Conservation (phyloP, 1,140 invertebrate genomes). For the Hirudo medicinalis region DNA sequence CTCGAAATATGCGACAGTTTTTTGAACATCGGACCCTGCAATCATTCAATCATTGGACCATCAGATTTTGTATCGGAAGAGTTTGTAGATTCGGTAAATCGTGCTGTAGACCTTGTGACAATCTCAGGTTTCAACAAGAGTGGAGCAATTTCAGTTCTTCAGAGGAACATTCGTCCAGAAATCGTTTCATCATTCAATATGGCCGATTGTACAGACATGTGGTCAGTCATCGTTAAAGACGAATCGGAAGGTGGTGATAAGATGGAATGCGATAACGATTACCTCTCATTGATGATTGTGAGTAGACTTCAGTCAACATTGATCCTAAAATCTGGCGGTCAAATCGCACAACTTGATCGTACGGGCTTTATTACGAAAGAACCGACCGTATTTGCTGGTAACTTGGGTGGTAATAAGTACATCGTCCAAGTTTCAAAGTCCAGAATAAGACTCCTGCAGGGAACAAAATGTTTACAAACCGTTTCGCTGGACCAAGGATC, state of each 20-base stretch:
- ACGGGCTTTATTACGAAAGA: constrained; percentile 80
- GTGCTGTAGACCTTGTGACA: constrained; percentile 80
- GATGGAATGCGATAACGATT: background rate
- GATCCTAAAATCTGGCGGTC: constrained; percentile 82
- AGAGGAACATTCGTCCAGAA: constrained; percentile 49
- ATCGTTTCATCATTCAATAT: constrained; percentile 85
- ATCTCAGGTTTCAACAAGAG: constrained; percentile 91
- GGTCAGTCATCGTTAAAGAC: constrained; percentile 64
- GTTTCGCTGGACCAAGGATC: constrained; percentile 73
- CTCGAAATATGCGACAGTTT: constrained; percentile 87
- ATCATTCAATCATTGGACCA: constrained; percentile 61
- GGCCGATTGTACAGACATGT: constrained; percentile 79
- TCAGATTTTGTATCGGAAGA: constrained; percentile 73
- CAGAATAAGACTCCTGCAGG: constrained; percentile 63
- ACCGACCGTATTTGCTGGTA: constrained; percentile 81
- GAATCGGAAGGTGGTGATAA: constrained; percentile 26
- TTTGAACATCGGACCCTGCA: constrained; percentile 89
- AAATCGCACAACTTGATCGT: constrained; percentile 92
- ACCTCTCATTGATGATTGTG: no score
- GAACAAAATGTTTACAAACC: constrained; percentile 45
- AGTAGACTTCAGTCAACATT: constrained; percentile 30
- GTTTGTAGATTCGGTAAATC: constrained; percentile 37
- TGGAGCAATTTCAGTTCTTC: constrained; percentile 81
- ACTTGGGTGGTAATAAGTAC: constrained; percentile 78
- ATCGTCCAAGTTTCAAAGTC: constrained; percentile 72